These are phyloP conservation scores for Haemorhous mexicanus DNA, from an alignment of 2,113 vertebrate genomes.

Conservation along the genomic window DNA sequence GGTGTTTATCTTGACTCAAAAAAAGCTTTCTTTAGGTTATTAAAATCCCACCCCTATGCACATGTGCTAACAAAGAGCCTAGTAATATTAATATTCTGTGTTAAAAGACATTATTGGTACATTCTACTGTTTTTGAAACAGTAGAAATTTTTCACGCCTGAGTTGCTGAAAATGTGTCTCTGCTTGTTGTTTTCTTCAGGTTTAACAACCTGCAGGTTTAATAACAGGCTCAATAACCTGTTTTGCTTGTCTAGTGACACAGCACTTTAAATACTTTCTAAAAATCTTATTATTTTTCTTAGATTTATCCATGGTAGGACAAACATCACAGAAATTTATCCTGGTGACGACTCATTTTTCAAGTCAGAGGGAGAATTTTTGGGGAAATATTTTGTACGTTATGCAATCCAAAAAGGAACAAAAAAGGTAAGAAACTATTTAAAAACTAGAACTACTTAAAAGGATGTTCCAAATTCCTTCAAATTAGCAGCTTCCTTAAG, in stretches of 20 bases:
- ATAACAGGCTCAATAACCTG: neutral
- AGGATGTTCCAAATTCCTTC: neutral
- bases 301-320: constrained; percentile 73
- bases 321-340: constrained; percentile 81
- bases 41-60: neutral
- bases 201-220: neutral
- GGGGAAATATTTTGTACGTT: constrained; percentile 81
- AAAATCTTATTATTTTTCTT: neutral
- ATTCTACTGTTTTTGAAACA: neutral
- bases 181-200: neutral
- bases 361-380: constrained; percentile 78
- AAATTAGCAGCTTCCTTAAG: neutral
- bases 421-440: constrained; percentile 57
- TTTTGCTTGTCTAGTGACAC: neutral
- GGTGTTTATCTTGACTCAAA: neutral
- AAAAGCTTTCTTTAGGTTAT: neutral
- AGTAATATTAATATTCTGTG: neutral
- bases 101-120: neutral
- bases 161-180: neutral
- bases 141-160: neutral
- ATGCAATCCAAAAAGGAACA: constrained; percentile 58
- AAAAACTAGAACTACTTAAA: neutral
- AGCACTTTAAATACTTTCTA: neutral
- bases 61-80: neutral
- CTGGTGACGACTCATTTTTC: constrained; percentile 87